Percentiles rank a stretch among this genome's conserved stretches.
Conservation (phyloP, 2,113 vertebrate species). For the Danionella cerebrum region DNA sequence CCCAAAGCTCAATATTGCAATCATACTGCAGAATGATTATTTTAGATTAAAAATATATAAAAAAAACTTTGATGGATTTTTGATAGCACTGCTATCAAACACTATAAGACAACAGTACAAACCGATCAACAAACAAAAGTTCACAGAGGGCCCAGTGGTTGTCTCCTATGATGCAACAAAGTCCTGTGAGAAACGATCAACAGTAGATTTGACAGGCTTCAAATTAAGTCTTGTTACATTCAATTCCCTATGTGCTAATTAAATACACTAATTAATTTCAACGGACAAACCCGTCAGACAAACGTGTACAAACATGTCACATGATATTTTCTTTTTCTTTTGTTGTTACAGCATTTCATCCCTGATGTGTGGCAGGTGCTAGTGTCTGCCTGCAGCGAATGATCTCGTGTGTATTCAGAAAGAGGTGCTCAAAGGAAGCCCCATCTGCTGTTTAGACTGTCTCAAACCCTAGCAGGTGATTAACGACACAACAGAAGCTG, state of each 20-base stretch:
- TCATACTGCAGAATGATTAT: no score
- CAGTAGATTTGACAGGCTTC: constrained; percentile 31
- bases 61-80: no score
- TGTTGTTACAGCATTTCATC: constrained; percentile 1
- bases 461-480: constrained; percentile 43
- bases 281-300: constrained; percentile 1
- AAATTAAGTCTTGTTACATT: background rate
- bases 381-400: constrained; percentile 44
- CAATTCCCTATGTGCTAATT: background rate
- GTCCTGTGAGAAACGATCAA: constrained; percentile 22
- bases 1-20: no score
- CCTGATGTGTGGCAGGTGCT: constrained; percentile 43
- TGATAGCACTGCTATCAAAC: no score
- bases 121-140: constrained; percentile 53
- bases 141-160: constrained; percentile 43
- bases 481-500: constrained; percentile 36
- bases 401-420: constrained; percentile 39
- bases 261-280: background rate
- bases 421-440: constrained; percentile 41
- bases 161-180: constrained; percentile 54
- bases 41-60: no score
- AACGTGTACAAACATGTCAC: constrained; percentile 36
- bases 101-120: constrained; percentile 59
- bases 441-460: constrained; percentile 43
- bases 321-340: constrained; percentile 17